A percentile compares a stretch with the other conserved stretches of the same genome.
Evolutionary conservation across 2,797 vertebrate species (phyloP).

Genomic region (Pantherophis alleghaniensis): DNA sequence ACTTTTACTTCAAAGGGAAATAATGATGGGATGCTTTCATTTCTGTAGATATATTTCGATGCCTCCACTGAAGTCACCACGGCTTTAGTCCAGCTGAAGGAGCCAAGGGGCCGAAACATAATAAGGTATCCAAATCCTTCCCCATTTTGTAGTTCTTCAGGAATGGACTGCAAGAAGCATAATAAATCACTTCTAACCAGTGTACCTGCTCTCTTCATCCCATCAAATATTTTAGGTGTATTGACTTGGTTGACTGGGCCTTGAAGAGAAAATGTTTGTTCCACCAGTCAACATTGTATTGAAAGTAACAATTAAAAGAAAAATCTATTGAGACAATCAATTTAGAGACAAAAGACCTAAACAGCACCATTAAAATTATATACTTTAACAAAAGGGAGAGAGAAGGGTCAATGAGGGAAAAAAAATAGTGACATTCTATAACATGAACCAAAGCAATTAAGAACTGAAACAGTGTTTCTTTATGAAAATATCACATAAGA

Average conservation of each 20-base stretch:
- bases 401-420: not conserved
- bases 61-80: conserved; percentile 79
- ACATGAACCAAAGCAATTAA: not conserved
- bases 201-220: conserved; percentile 45
- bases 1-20: conserved; percentile 88
- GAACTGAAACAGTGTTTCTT: not conserved
- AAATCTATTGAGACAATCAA: conserved; percentile 60
- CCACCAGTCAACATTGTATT: conserved; percentile 58
- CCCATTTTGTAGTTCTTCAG: conserved; percentile 86
- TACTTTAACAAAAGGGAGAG: not conserved
- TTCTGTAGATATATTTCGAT: conserved; percentile 81
- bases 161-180: conserved; percentile 75
- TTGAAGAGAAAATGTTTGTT: conserved; percentile 62
- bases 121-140: conserved; percentile 86
- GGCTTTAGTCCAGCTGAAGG: conserved; percentile 79
- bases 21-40: conserved; percentile 79
- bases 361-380: conserved; percentile 52
- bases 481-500: not conserved
- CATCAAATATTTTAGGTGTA: conserved; percentile 52
- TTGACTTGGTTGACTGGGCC: conserved; percentile 61
- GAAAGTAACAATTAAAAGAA: conserved; percentile 65
- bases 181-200: conserved; percentile 33
- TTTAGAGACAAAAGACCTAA: conserved; percentile 55
- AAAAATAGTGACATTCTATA: not conserved
- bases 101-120: conserved; percentile 79